phyloP scores from a whole-genome alignment of 2,113 vertebrate genomes.

The Odontophorus gujanensis region DNA sequence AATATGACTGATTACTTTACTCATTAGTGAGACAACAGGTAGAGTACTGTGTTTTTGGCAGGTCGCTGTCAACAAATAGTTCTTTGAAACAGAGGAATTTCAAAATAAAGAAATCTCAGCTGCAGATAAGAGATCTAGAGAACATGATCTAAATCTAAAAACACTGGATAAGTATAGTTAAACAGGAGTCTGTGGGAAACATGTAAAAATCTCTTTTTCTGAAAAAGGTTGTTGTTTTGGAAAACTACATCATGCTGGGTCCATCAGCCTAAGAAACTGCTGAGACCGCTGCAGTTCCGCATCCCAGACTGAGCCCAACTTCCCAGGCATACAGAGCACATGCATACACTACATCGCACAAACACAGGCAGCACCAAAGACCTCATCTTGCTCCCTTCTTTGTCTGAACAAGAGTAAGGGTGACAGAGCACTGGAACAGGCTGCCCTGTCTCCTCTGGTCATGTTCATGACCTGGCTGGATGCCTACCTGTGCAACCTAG shows the following conservation, averaged over 20 bases:
- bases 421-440: too few relatives aligned
- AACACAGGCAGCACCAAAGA: background rate
- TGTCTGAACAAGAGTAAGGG: background rate
- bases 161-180: background rate
- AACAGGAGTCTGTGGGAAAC: background rate
- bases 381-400: background rate
- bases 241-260: background rate
- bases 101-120: background rate
- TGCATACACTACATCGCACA: fast-evolving
- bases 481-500: too few relatives aligned
- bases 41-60: background rate
- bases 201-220: fast-evolving
- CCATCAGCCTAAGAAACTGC: background rate
- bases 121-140: background rate
- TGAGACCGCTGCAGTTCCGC: background rate
- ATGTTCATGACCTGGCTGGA: too few relatives aligned
- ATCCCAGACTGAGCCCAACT: background rate
- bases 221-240: background rate
- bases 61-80: background rate
- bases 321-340: fast-evolving
- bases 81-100: background rate
- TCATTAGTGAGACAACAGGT: background rate
- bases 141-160: background rate
- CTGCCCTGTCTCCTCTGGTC: too few relatives aligned
- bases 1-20: background rate